Base-by-base conservation (phyloP, 2,113 vertebrate genomes). In the Rhinogobius similis region DNA sequence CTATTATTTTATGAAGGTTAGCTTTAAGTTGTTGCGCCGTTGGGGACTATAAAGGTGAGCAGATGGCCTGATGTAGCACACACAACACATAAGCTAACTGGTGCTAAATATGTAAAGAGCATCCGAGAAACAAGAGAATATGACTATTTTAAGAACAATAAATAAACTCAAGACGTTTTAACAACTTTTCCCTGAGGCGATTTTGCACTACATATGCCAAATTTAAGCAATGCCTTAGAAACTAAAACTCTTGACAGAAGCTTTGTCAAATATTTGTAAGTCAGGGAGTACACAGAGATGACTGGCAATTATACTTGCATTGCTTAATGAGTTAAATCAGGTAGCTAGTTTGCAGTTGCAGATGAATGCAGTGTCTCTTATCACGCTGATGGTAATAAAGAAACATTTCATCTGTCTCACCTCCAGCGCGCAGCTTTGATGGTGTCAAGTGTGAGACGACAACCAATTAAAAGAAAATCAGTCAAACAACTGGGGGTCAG, bases 401-500 rank as follows among this genome's bases (percentile, higher is more conserved):
- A 76, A 77, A 46, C 80, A 69, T 86, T 88, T 86, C 77, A 69
- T 83, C 77, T 38, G 74, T 82, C 79, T 88, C 83, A 85, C 88
- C 87, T 87, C 78, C 82, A 82, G 82, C 79, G 56, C 32, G 75
- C 76, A 79, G 83, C 87, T 89, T 78, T 82, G 84, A 88, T 81
- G 81, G 79, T 92, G 89, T 89, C 89, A 90, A 90, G 88, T 84
- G 85, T 81, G 72, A 86, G 77, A 89, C 84, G 82, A 87, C 87
- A 90, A 87, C 84, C 87, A 89, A 90, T 90, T 90, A 91, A 88
- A 90, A 83, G 76, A 78, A 89, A 91, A 91, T 87, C 90, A 84
- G 83, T 86, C 89, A 87, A 89, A 92, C 88, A 89, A 91, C 90
- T 83, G 72, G 84, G 86, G 89, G 88, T 90, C 86, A 91, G 84